Evolutionary conservation across 2,888 invertebrate genomes (phyloP).

Genomic region (Danaus chrysippus): DNA sequence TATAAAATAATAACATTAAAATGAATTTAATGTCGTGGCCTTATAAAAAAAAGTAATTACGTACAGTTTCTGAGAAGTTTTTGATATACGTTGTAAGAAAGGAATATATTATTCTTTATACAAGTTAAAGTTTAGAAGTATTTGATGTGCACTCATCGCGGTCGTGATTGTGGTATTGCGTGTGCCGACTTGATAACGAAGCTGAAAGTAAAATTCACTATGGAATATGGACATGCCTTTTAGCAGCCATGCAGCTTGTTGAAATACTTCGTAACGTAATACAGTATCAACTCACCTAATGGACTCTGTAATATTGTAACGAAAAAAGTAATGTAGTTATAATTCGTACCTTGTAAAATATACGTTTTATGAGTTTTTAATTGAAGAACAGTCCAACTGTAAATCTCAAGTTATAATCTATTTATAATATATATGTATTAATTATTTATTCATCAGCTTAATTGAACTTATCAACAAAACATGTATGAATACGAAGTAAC

Average conservation of each 20-base stretch:
- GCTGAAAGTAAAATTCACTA: conserved; percentile 54
- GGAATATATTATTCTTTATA: conserved; percentile 42
- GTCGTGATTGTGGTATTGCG: conserved; percentile 67
- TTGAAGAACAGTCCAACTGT: too few relatives aligned
- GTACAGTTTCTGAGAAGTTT: too few relatives aligned
- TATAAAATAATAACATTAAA: too few relatives aligned
- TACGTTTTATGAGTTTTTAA: too few relatives aligned
- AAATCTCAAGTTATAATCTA: too few relatives aligned
- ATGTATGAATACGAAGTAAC: too few relatives aligned
- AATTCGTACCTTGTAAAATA: too few relatives aligned
- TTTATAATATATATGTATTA: too few relatives aligned
- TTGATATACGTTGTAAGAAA: conserved; percentile 23
- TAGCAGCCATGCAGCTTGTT: neutral
- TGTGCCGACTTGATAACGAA: conserved; percentile 63
- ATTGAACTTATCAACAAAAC: too few relatives aligned
- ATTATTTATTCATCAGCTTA: too few relatives aligned
- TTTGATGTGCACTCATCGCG: conserved; percentile 63
- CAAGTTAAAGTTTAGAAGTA: conserved; percentile 47
- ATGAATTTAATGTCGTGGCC: too few relatives aligned
- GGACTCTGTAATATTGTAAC: neutral
- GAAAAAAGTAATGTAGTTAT: neutral
- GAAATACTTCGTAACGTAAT: neutral
- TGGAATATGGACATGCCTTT: conserved; percentile 44
- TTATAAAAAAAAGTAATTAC: too few relatives aligned
- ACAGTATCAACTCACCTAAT: neutral